Percentiles rank a stretch among this genome's conserved stretches.
Evolutionary conservation across 2,888 invertebrate species (phyloP).

Genomic region (Pyrrhia umbra): DNA sequence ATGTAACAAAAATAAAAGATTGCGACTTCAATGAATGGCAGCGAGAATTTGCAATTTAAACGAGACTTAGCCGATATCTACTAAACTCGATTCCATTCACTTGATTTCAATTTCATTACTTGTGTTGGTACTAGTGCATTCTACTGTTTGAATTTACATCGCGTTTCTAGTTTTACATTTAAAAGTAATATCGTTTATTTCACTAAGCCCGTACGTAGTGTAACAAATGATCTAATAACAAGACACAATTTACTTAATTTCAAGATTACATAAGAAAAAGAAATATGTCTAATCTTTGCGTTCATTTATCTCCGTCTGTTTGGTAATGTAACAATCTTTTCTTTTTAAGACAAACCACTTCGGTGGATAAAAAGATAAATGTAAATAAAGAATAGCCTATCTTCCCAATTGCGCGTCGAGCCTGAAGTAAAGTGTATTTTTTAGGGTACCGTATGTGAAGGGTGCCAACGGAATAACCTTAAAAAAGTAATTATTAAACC

Average conservation of each 20-base stretch:
- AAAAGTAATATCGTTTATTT: not conserved
- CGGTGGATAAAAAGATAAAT: slow-evolving; percentile 27
- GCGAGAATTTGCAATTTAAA: slow-evolving; percentile 78
- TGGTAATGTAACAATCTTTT: slow-evolving; percentile 47
- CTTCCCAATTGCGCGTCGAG: slow-evolving; percentile 8
- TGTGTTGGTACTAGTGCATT: slow-evolving; percentile 25
- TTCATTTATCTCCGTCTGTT: slow-evolving; percentile 53
- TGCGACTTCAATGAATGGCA: slow-evolving; percentile 72
- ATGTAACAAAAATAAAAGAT: slow-evolving; percentile 66
- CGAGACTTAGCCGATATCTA: slow-evolving; percentile 62
- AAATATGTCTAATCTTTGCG: slow-evolving; percentile 41
- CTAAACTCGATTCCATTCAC: slow-evolving; percentile 67
- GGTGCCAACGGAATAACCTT: no score
- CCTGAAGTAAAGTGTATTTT: not conserved
- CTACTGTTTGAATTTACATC: slow-evolving; percentile 24
- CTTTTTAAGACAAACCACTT: slow-evolving; percentile 44
- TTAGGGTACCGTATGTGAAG: no score
- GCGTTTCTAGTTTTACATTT: slow-evolving; percentile 2
- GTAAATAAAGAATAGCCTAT: slow-evolving; percentile 34
- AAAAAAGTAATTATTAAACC: slow-evolving; percentile 1
- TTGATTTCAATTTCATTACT: slow-evolving; percentile 68
- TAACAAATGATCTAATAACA: slow-evolving; percentile 24
- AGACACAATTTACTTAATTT: slow-evolving; percentile 38
- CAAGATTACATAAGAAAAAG: slow-evolving; percentile 34
- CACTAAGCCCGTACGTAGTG: not conserved